Evolutionary conservation across 2,888 invertebrate species (phyloP).

Genomic region (Xanthostigma xanthostigma): DNA sequence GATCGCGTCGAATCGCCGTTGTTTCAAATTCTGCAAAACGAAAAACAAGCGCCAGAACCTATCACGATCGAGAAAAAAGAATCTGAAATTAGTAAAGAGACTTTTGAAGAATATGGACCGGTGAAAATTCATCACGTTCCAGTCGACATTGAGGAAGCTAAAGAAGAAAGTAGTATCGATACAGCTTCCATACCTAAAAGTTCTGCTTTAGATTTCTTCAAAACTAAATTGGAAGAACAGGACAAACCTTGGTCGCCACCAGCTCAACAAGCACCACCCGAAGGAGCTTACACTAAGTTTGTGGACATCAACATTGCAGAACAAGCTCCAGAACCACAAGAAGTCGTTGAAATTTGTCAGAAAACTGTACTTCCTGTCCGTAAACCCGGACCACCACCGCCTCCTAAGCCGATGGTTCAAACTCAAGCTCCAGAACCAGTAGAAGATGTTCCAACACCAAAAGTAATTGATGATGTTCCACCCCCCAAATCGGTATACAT

Average conservation of each 20-base stretch:
- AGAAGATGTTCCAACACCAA: slow-evolving; percentile 24
- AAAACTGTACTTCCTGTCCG: background rate
- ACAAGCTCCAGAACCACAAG: slow-evolving; percentile 15
- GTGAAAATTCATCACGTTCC: no score
- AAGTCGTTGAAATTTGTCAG: background rate
- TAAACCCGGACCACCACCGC: background rate
- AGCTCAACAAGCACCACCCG: slow-evolving; percentile 20
- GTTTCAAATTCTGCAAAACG: no score
- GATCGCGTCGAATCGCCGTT: no score
- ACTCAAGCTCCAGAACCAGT: slow-evolving; percentile 16
- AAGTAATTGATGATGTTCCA: slow-evolving; percentile 16
- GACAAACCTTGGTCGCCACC: slow-evolving; percentile 21
- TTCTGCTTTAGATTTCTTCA: slow-evolving; percentile 50
- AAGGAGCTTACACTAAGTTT: slow-evolving; percentile 27
- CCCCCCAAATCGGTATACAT: slow-evolving; percentile 17
- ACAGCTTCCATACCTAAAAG: slow-evolving; percentile 44
- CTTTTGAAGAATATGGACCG: no score
- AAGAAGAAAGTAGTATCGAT: slow-evolving; percentile 28
- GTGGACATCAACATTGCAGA: slow-evolving; percentile 21
- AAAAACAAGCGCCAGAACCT: no score
- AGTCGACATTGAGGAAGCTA: slow-evolving; percentile 14
- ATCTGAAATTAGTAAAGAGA: no score
- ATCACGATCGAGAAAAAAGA: no score
- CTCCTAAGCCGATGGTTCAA: slow-evolving; percentile 17
- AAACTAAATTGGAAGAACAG: slow-evolving; percentile 38